Percentiles rank a stretch among this genome's conserved stretches.
Evolutionary conservation across 1,140 invertebrate genomes (phyloP).

Genomic region (Drosophila tani): DNA sequence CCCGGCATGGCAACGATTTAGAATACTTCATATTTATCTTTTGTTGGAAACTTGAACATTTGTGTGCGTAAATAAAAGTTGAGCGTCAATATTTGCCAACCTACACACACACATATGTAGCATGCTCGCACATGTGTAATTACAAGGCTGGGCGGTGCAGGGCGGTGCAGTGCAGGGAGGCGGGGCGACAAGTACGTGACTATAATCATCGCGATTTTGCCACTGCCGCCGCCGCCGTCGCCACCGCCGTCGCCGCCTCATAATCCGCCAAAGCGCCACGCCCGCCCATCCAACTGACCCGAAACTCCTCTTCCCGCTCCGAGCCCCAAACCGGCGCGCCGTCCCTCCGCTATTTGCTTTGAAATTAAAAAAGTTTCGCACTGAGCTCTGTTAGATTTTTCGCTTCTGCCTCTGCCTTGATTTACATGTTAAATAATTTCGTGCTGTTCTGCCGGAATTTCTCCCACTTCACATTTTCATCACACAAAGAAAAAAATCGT

Average conservation of each 20-base stretch:
- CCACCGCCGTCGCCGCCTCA: constrained; percentile 43
- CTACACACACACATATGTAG: constrained; percentile 21
- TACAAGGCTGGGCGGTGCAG: constrained; percentile 51
- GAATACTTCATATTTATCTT: constrained; percentile 83
- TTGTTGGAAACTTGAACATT: constrained; percentile 80
- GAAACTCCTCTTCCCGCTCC: constrained; percentile 3
- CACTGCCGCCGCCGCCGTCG: constrained; percentile 41
- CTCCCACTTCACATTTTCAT: not conserved
- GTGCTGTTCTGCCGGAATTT: constrained; percentile 32
- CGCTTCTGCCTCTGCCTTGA: constrained; percentile 64
- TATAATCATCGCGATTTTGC: constrained; percentile 73
- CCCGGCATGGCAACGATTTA: constrained; percentile 68
- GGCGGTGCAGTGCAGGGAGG: constrained; percentile 12
- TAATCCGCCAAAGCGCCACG: constrained; percentile 45
- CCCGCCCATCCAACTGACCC: constrained; percentile 33
- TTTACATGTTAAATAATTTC: constrained; percentile 83
- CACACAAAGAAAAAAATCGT: constrained; percentile 7
- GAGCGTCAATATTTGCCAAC: constrained; percentile 74
- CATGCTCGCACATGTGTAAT: constrained; percentile 57
- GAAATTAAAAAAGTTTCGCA: constrained; percentile 81
- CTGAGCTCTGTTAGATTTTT: constrained; percentile 72
- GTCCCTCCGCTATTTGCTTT: constrained; percentile 68
- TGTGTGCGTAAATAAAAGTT: constrained; percentile 82
- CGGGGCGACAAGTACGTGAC: constrained; percentile 76
- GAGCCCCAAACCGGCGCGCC: not conserved